Base-by-base conservation (phyloP, 2,888 invertebrate genomes). In the Melieria picta region DNA sequence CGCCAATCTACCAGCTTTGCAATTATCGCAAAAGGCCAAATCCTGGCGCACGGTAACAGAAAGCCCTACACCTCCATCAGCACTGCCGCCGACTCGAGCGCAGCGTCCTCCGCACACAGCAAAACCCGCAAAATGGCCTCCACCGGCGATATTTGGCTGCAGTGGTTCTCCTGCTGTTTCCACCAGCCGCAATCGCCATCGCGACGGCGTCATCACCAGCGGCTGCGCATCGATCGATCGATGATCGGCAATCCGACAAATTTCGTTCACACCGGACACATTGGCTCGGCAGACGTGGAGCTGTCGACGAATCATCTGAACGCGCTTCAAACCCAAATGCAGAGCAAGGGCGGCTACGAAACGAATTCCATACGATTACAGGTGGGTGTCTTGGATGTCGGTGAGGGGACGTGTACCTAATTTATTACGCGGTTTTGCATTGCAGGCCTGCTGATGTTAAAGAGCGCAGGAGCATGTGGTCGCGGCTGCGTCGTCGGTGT, bases 191-290 rank as follows among this genome's bases (percentile, higher is more conserved):
- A 93, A 71, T 93, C 92, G 79, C 93, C 91, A 79, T 90, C 91
- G 79, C 89, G 92, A 83, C 89, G 92, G 79, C 89, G 92, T 79
- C 30, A 30, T 30, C 89, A 90, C 76, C 91, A 92, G 84, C 90
- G 93, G 82, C 90, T 93, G 87, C 91, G 93, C 88, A 94, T 94
- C 89, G 94, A 94, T 88, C 91, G 97, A 76, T 95, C 95, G 74
- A 98, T 97, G 97, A 98, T 98, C 83, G 95, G 98, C 50, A 92
- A 92, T 78, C 98, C 98, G 11, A 97, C 95, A 79, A 96, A 98
- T 89, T 98, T 98, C 87, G 93, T 94, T 83, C 98, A 98, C 87
- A 97, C 97, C 57, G 91, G 84, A 48, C 95, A 95, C 86, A 93
- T 95, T 83, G 95, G 98, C 43, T 95, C 96, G 30, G 93, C 94